Evolutionary conservation across 2,888 invertebrate species (phyloP).

Genomic region (Drosophila helvetica): DNA sequence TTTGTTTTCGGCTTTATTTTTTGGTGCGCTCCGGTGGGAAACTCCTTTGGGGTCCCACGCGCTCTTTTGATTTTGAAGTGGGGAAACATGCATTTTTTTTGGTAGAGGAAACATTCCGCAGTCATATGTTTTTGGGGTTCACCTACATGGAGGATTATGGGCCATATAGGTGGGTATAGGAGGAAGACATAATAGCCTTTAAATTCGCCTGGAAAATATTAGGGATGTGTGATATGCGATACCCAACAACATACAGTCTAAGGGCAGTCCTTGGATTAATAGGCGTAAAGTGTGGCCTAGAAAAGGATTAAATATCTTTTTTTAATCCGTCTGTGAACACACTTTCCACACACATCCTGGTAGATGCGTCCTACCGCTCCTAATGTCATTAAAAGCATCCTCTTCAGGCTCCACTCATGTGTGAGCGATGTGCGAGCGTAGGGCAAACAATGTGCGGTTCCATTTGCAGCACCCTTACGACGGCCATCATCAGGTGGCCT

Average conservation of each 20-base stretch:
- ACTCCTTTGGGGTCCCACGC: constrained; percentile 56
- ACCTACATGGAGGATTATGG: not conserved
- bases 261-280: too few relatives aligned
- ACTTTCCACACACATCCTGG: too few relatives aligned
- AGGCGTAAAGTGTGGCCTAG: not conserved
- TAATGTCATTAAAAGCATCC: constrained; percentile 14
- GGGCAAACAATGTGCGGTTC: constrained; percentile 15
- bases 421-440: not conserved
- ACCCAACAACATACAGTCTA: too few relatives aligned
- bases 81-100: constrained; percentile 33
- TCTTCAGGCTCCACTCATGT: not conserved
- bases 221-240: too few relatives aligned
- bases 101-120: constrained; percentile 28
- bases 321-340: not conserved
- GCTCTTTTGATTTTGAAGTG: constrained; percentile 57
- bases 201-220: too few relatives aligned
- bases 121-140: constrained; percentile 33
- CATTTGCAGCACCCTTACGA: constrained; percentile 17
- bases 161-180: not conserved
- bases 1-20: constrained; percentile 65
- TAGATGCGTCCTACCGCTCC: not conserved
- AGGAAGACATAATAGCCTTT: too few relatives aligned
- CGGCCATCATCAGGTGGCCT: constrained; percentile 60
- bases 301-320: not conserved
- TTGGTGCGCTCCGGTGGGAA: constrained; percentile 52